Conservation (phyloP, 2,797 vertebrate genomes). For the Sparus aurata region DNA sequence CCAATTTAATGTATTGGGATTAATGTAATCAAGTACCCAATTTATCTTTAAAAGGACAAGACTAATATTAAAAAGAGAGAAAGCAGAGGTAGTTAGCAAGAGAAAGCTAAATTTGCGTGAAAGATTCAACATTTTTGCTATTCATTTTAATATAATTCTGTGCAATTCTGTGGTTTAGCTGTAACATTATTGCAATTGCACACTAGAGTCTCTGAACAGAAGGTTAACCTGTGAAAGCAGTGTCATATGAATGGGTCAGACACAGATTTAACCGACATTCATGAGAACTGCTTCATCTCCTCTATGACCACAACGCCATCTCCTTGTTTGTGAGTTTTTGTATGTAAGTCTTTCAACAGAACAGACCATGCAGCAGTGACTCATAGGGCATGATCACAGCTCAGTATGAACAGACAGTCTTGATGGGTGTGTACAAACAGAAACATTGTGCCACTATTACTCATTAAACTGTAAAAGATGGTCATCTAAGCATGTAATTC, state of each 20-base stretch:
- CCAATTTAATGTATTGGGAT: not conserved
- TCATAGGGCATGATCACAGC: slow-evolving; percentile 40
- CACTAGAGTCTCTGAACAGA: not conserved
- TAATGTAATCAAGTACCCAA: not conserved
- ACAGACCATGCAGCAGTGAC: slow-evolving; percentile 36
- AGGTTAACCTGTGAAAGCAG: slow-evolving; percentile 15
- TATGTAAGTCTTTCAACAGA: slow-evolving; percentile 42
- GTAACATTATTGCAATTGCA: not conserved
- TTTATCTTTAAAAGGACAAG: not conserved
- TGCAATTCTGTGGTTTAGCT: not conserved
- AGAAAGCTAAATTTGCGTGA: not conserved
- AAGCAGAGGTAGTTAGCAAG: not conserved
- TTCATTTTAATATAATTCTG: not conserved
- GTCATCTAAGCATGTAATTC: not conserved
- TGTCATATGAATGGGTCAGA: not conserved
- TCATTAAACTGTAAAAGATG: slow-evolving; percentile 41
- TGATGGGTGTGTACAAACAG: slow-evolving; percentile 42
- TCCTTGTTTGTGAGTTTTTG: slow-evolving; percentile 15
- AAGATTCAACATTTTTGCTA: not conserved
- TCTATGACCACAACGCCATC: slow-evolving; percentile 9
- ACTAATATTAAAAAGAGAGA: not conserved
- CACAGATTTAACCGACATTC: not conserved
- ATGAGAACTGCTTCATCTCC: slow-evolving; percentile 18
- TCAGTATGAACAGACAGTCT: slow-evolving; percentile 48
- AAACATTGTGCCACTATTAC: slow-evolving; percentile 35